These are phyloP conservation scores for Dasyurus viverrinus DNA, from an alignment of 2,113 vertebrate species.

Conservation along the genomic window DNA sequence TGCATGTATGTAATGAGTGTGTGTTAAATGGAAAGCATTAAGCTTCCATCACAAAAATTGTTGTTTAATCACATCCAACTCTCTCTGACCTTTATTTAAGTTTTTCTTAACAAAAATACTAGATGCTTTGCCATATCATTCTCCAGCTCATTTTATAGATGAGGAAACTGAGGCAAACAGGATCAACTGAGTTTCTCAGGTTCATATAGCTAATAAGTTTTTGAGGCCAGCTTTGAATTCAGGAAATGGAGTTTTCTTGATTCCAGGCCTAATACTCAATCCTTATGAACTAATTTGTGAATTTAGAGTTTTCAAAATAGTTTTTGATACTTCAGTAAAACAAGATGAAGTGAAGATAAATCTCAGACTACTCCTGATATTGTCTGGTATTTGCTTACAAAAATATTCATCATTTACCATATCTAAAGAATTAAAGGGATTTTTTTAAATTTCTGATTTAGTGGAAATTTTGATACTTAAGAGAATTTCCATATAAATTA, in stretches of 20 bases:
- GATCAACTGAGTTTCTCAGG: neutral
- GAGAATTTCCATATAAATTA: constrained; percentile 54
- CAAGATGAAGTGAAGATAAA: constrained; percentile 23
- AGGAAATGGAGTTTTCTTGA: neutral
- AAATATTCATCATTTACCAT: constrained; percentile 44
- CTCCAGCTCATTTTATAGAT: neutral
- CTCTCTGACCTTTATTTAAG: neutral
- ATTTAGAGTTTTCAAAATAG: constrained; percentile 52
- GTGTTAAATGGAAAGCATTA: constrained; percentile 44
- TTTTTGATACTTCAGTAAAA: constrained; percentile 49
- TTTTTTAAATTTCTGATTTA: constrained; percentile 49
- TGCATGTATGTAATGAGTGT: neutral
- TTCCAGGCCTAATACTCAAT: neutral
- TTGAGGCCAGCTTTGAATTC: neutral
- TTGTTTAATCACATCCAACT: neutral
- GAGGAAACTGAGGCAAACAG: neutral
- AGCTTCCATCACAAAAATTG: constrained; percentile 54
- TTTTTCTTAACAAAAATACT: neutral
- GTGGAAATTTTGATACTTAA: constrained; percentile 38
- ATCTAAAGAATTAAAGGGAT: constrained; percentile 50
- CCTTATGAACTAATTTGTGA: constrained; percentile 28
- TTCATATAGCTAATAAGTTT: neutral
- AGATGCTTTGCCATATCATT: neutral
- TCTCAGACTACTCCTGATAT: constrained; percentile 59
- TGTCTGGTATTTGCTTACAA: constrained; percentile 61